phyloP scores from a whole-genome alignment of 1,140 invertebrate genomes.

The Periplaneta americana region DNA sequence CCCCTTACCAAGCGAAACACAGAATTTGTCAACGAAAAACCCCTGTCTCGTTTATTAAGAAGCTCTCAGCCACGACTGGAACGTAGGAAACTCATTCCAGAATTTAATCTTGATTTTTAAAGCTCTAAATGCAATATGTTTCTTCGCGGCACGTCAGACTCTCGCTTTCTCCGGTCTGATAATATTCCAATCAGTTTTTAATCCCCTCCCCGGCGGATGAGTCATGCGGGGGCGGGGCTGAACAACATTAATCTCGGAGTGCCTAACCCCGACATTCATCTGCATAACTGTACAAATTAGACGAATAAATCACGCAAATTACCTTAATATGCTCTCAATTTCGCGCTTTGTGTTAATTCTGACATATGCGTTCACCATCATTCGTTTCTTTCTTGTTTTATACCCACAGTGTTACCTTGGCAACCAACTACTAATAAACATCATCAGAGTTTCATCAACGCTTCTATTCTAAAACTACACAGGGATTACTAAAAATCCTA shows the following conservation, averaged over 20 bases:
- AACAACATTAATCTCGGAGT: neutral
- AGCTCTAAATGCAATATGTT: neutral
- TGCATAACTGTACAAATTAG: neutral
- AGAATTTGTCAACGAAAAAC: too few relatives aligned
- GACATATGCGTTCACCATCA: neutral
- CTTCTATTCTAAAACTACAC: too few relatives aligned
- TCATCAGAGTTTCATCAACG: too few relatives aligned
- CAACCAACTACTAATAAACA: too few relatives aligned
- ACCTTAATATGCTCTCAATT: neutral
- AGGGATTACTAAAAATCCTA: too few relatives aligned
- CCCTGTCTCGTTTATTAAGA: too few relatives aligned
- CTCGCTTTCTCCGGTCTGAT: neutral
- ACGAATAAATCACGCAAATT: neutral
- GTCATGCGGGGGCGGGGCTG: neutral
- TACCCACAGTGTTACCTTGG: too few relatives aligned
- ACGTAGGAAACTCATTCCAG: too few relatives aligned
- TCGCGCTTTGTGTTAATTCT: neutral
- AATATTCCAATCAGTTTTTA: neutral
- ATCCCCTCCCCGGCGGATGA: neutral
- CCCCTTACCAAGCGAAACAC: too few relatives aligned
- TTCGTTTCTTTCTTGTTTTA: neutral
- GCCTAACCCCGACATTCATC: neutral
- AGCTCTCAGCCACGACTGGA: too few relatives aligned
- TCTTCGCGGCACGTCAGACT: neutral
- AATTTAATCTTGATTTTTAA: too few relatives aligned